A percentile compares a stretch with the other conserved stretches of the same genome.
Evolutionary conservation across 2,113 vertebrate genomes (phyloP).

Genomic region (Ursus arctos): DNA sequence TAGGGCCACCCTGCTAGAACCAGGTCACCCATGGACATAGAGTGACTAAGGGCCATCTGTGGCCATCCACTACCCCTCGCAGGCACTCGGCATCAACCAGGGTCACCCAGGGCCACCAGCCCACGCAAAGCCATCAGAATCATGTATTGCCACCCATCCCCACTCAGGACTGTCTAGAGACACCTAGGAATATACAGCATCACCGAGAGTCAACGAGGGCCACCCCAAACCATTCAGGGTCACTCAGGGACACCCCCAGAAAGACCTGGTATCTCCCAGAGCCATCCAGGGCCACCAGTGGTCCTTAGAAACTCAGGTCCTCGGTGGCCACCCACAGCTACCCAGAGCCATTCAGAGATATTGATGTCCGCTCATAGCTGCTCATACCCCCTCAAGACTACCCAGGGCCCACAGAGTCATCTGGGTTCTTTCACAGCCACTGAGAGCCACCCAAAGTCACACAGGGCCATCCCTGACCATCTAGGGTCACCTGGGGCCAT

Average conservation of each 20-base stretch:
- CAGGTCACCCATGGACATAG: background rate
- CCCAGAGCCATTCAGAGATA: background rate
- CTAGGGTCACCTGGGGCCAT: background rate
- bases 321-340: background rate
- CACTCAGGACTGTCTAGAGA: background rate
- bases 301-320: background rate
- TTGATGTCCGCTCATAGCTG: no score
- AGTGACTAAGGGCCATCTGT: background rate
- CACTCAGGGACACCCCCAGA: background rate
- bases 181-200: no score
- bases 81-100: background rate
- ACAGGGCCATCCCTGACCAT: no score
- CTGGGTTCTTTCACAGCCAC: background rate
- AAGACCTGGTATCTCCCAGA: background rate
- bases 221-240: background rate
- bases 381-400: background rate
- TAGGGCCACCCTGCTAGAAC: background rate
- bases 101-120: background rate
- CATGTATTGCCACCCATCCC: background rate
- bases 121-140: background rate
- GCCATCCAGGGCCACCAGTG: background rate
- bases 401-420: background rate
- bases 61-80: background rate
- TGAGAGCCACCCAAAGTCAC: background rate
- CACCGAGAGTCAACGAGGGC: background rate